Conservation (phyloP, 2,113 vertebrate species). For the Lycaon pictus region DNA sequence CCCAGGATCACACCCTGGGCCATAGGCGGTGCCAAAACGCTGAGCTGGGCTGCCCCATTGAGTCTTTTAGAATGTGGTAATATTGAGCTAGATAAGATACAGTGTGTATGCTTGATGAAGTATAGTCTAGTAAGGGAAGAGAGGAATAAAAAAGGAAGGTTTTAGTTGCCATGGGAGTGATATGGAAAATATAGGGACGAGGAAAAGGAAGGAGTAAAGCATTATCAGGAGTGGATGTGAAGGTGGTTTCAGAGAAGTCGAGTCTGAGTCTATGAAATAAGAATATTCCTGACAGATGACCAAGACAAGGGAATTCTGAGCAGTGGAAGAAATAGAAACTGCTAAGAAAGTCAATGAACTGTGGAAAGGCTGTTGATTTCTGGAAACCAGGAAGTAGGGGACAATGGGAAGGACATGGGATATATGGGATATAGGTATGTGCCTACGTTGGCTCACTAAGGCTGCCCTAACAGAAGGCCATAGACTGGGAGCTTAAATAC, state of each 20-base stretch:
- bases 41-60: background rate
- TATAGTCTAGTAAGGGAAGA: background rate
- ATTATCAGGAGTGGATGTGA: background rate
- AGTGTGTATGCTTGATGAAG: fast-evolving
- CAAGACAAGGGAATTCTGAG: background rate
- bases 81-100: background rate
- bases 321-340: background rate
- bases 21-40: too few relatives aligned
- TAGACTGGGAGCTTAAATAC: background rate
- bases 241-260: background rate
- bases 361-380: background rate
- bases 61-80: background rate
- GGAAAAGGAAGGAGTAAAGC: background rate
- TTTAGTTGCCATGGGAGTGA: background rate
- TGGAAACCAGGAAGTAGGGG: background rate
- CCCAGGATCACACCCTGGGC: too few relatives aligned
- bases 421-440: fast-evolving
- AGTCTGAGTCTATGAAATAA: background rate
- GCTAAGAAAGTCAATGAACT: background rate
- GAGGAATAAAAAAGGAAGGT: background rate
- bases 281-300: background rate
- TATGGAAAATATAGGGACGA: background rate
- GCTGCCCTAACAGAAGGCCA: background rate
- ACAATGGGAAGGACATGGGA: fast-evolving
- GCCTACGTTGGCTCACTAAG: background rate